Percentiles rank a stretch among this genome's conserved stretches.
Conservation (phyloP, 1,140 invertebrate genomes). For the Phocides pigmalion region DNA sequence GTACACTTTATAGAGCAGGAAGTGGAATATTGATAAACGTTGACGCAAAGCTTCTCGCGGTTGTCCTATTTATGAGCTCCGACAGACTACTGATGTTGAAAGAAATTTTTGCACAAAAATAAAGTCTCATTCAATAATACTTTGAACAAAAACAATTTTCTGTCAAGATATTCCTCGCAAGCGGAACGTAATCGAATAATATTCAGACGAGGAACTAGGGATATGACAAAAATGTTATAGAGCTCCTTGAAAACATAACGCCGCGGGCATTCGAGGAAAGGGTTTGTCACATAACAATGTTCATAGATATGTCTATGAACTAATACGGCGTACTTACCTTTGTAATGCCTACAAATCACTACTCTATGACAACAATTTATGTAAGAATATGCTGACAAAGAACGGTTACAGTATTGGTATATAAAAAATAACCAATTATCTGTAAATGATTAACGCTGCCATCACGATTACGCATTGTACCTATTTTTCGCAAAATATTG, state of each 20-base stretch:
- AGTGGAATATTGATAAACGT: constrained; percentile 30
- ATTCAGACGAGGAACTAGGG: constrained; percentile 47
- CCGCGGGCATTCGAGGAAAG: not conserved
- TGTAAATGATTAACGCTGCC: too few relatives aligned
- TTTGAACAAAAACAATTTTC: constrained; percentile 49
- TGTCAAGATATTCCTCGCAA: constrained; percentile 41
- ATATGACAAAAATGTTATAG: constrained; percentile 49
- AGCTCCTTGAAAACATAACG: constrained; percentile 37
- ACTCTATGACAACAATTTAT: too few relatives aligned
- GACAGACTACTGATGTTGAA: not conserved
- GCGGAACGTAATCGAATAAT: constrained; percentile 49
- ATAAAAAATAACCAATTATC: too few relatives aligned
- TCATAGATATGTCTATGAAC: not conserved
- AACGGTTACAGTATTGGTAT: too few relatives aligned
- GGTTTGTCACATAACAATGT: constrained; percentile 12
- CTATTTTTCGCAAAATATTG: too few relatives aligned
- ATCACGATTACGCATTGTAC: too few relatives aligned
- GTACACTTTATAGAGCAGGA: constrained; percentile 14
- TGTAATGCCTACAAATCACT: too few relatives aligned
- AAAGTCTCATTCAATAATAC: constrained; percentile 38
- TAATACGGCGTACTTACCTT: too few relatives aligned
- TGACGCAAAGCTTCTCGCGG: constrained; percentile 12
- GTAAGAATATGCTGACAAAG: too few relatives aligned
- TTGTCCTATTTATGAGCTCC: constrained; percentile 18
- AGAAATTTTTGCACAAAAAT: constrained; percentile 31